phyloP scores from a whole-genome alignment of 2,888 invertebrate genomes.

The Patella caerulea region DNA sequence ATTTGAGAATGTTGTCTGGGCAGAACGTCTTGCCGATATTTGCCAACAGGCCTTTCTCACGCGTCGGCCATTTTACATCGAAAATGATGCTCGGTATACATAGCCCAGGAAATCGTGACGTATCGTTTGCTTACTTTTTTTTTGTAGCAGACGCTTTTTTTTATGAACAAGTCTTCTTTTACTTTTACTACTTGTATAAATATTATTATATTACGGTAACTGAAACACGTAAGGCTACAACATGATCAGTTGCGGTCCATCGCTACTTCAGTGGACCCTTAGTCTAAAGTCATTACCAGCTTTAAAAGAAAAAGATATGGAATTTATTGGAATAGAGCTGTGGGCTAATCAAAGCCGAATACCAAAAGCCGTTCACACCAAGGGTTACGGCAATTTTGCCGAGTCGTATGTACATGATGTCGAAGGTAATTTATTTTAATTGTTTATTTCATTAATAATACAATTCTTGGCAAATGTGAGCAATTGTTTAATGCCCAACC shows the following conservation, averaged over 20 bases:
- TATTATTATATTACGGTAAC: neutral
- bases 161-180: neutral
- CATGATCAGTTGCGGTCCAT: neutral
- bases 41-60: neutral
- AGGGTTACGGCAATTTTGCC: neutral
- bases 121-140: no score
- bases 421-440: neutral
- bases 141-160: neutral
- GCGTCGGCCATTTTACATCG: neutral
- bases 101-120: neutral
- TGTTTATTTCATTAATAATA: neutral
- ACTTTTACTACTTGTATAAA: neutral
- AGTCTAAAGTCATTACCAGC: neutral
- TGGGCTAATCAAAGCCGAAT: neutral
- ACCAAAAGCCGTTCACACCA: neutral
- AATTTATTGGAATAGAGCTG: neutral
- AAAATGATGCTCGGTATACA: neutral
- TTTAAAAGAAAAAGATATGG: neutral
- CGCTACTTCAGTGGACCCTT: neutral
- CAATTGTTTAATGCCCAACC: neutral
- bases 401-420: neutral
- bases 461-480: neutral
- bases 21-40: no score
- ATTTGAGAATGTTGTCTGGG: no score
- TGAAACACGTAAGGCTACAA: neutral